A percentile compares a stretch with the other conserved stretches of the same genome.
phyloP scores from a whole-genome alignment of 2,113 vertebrate genomes.

The Aldabrachelys gigantea region DNA sequence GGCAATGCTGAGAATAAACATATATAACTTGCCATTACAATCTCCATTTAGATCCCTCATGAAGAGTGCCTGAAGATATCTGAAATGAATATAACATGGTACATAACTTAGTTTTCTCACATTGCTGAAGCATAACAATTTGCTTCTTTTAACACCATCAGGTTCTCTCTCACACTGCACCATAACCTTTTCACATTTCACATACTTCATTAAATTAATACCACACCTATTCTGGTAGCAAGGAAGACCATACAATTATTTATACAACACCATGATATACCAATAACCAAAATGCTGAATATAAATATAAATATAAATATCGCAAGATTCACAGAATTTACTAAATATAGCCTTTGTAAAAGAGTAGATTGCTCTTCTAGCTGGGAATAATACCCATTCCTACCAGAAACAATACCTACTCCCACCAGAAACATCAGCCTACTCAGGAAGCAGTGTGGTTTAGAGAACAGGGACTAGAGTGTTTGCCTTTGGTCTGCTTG shows the following conservation, averaged over 20 bases:
- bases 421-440: rapidly evolving
- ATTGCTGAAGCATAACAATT: neutral
- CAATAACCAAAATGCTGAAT: neutral
- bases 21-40: constrained; percentile 32
- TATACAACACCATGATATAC: neutral
- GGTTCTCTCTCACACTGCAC: neutral
- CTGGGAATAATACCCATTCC: neutral
- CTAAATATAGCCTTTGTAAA: rapidly evolving
- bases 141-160: neutral
- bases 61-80: constrained; percentile 29
- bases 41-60: constrained; percentile 39
- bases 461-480: neutral
- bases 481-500: rapidly evolving
- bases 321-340: rapidly evolving
- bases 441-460: neutral
- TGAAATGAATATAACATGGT: constrained; percentile 17
- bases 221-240: neutral
- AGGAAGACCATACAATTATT: neutral
- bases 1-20: constrained; percentile 51
- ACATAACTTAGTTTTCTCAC: constrained; percentile 1
- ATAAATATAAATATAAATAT: neutral
- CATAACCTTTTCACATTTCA: neutral
- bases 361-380: neutral
- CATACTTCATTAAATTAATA: neutral
- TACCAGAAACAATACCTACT: no score